These are phyloP conservation scores for Coenobita brevimanus DNA, from an alignment of 1,140 invertebrate species.

Conservation along the genomic window DNA sequence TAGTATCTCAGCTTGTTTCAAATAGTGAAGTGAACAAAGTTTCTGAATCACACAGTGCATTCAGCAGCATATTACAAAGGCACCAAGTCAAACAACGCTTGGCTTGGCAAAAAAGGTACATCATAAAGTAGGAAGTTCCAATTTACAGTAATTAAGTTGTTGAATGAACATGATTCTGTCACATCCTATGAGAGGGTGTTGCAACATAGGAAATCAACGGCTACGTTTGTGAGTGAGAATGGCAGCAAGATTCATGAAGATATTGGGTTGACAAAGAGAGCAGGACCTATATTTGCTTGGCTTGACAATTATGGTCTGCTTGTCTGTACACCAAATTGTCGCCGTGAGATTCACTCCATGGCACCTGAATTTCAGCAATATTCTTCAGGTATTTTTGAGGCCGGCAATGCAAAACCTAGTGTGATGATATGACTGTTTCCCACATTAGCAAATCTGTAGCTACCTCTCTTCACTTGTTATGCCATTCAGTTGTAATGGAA, in stretches of 20 bases:
- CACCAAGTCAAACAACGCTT: too few relatives aligned
- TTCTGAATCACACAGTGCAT: neutral
- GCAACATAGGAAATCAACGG: neutral
- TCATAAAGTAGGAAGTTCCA: too few relatives aligned
- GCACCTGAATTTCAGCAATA: neutral
- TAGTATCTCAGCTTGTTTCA: slow-evolving; percentile 2
- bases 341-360: slow-evolving; percentile 10
- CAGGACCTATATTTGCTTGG: slow-evolving; percentile 1
- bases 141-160: too few relatives aligned
- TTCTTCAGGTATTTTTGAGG: slow-evolving; percentile 1
- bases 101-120: too few relatives aligned
- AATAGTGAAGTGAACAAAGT: neutral
- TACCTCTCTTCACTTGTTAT: neutral
- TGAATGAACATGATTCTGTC: too few relatives aligned
- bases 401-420: neutral
- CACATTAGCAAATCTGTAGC: neutral
- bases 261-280: neutral
- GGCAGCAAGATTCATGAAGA: slow-evolving; percentile 4
- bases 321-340: slow-evolving; percentile 20
- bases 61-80: slow-evolving; percentile 17
- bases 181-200: neutral
- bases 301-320: neutral
- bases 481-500: neutral
- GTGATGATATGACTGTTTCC: neutral
- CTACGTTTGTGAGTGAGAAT: slow-evolving; percentile 18